These are phyloP conservation scores for Tridacna gigas DNA, from an alignment of 2,888 invertebrate species.

Conservation along the genomic window DNA sequence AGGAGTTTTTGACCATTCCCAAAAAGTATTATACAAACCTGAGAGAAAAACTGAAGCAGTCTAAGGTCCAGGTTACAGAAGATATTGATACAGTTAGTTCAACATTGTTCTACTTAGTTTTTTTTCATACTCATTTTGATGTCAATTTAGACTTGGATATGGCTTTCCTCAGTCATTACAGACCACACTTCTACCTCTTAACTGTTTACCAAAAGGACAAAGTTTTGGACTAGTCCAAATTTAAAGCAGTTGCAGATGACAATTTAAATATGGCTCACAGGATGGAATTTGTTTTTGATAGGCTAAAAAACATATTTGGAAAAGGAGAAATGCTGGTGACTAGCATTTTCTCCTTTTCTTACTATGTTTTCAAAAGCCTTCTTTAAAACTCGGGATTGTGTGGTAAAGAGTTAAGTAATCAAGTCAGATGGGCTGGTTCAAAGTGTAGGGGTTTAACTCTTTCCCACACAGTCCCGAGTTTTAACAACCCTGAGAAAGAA, in stretches of 20 bases:
- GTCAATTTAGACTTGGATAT: too few relatives aligned
- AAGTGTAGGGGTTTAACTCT: too few relatives aligned
- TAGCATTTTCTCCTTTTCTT: background rate
- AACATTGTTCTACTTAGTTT: background rate
- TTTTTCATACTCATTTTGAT: too few relatives aligned
- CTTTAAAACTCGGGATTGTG: background rate
- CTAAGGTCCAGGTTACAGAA: constrained; percentile 93
- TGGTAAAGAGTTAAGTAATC: background rate
- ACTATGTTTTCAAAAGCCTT: background rate
- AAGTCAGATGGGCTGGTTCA: too few relatives aligned
- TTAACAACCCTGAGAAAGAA: too few relatives aligned
- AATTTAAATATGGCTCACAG: background rate
- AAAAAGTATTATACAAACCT: constrained; percentile 95
- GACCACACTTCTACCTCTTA: background rate
- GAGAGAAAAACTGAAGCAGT: constrained; percentile 90
- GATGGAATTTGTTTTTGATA: background rate
- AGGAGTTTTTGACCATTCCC: constrained; percentile 96
- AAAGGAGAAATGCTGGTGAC: background rate
- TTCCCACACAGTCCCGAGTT: too few relatives aligned
- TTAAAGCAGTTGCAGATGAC: background rate
- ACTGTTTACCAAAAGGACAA: background rate
- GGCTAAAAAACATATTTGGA: background rate
- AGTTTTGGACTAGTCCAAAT: background rate
- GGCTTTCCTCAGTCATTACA: too few relatives aligned
- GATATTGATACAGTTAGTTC: constrained; percentile 90